Percentiles rank a stretch among this genome's conserved stretches.
These are phyloP conservation scores for Rhynchomys soricoides DNA, from an alignment of 2,113 vertebrate genomes.

Conservation along the genomic window DNA sequence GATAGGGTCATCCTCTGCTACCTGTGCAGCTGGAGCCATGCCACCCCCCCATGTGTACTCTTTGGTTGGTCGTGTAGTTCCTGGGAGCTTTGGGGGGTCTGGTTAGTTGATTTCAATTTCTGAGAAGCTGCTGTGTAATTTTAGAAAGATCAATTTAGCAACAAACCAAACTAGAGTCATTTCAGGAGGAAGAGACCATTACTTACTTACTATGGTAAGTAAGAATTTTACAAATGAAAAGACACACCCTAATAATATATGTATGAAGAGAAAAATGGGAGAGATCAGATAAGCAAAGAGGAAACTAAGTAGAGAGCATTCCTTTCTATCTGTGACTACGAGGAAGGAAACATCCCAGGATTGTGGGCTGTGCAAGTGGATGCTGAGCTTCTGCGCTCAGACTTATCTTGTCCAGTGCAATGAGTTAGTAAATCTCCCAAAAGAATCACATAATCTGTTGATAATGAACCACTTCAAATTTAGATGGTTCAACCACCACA, in stretches of 20 bases:
- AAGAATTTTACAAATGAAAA: constrained; percentile 1
- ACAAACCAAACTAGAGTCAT: neutral
- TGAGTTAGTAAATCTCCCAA: neutral
- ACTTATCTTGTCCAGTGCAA: neutral
- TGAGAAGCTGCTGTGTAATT: neutral
- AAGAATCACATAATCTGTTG: neutral
- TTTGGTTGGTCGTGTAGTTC: too few species aligned
- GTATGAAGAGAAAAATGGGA: neutral
- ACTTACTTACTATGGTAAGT: neutral
- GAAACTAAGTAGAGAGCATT: neutral
- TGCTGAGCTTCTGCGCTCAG: neutral
- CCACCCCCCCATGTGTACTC: too few species aligned
- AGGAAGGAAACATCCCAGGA: too few species aligned
- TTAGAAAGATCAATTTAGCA: neutral
- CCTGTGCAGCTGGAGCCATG: too few species aligned
- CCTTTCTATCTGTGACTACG: neutral
- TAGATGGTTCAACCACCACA: neutral
- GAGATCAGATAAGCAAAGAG: neutral
- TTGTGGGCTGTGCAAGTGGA: rapidly evolving
- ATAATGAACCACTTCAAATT: neutral
- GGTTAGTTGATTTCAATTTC: neutral
- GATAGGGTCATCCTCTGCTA: too few species aligned
- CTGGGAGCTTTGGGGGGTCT: too few species aligned
- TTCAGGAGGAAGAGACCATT: constrained; percentile 30
- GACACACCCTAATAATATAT: neutral